Base-by-base conservation (phyloP, 2,113 vertebrate genomes). In the Ptychochromis oligacanthus region DNA sequence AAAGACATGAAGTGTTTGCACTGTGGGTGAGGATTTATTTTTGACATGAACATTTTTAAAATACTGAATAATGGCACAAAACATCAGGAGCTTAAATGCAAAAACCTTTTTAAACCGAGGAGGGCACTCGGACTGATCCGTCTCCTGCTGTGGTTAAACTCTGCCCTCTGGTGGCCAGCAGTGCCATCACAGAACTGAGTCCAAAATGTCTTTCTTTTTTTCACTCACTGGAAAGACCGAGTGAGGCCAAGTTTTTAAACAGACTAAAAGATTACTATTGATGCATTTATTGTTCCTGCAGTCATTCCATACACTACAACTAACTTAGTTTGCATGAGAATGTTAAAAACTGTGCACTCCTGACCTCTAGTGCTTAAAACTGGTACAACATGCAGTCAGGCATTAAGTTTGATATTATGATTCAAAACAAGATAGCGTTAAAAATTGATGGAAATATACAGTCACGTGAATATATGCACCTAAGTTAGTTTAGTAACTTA, bases 141-240 rank as follows among this genome's bases (percentile, higher is more conserved):
- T 40, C 5, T 34, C 20, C 36, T 81, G 75, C 13, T 67, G 77
- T 79, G 82, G 13, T 38, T 31, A 4, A 77, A 64, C 72, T 62
- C 34, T 58, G 87, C 74, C 76, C 77, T 81, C 93, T 89, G 75
- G 87, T 59, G 91, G 75, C 6, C 2, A 36, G 24, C 4, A 0
- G 22, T 43, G 78, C 3, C 54, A 82, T 79, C 46, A 75, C 70
- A 91, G 2, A 56, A 2, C 54, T 11, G 9, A 2, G 3, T 57
- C 34, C 9, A 40, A 6, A 28, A 14, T 22, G 18, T 6, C n/a
- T 10, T 5, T 0, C 28, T 54, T 24, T 0, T 0, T 24, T 58
- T 0, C 11, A 46, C 0, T 43, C 22, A 59, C 0, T 10, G 7
- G 31, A 46, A 9, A 61, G 3, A 22, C 18, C 5, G 1, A 72